Percentiles rank a stretch among this genome's conserved stretches.
Conservation (phyloP, 2,888 invertebrate species). For the Lithodes maja region DNA sequence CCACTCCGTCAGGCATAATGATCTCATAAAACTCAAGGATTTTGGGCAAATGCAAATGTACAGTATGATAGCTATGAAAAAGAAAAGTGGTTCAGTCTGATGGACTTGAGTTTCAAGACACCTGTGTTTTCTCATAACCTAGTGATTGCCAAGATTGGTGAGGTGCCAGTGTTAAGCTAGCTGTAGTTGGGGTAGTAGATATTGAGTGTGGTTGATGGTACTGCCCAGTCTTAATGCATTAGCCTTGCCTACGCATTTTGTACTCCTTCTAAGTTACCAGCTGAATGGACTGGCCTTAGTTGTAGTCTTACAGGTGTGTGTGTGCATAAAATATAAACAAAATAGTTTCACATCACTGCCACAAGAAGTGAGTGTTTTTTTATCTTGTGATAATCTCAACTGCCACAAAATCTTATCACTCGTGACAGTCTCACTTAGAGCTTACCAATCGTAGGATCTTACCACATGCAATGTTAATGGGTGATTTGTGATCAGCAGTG, state of each 20-base stretch:
- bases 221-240: conserved; percentile 53
- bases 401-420: conserved; percentile 63
- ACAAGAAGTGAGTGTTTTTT: conserved; percentile 59
- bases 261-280: conserved; percentile 63
- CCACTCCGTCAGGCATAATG: conserved; percentile 42
- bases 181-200: conserved; percentile 61
- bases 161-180: conserved; percentile 50
- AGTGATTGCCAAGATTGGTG: conserved; percentile 55
- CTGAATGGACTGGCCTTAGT: conserved; percentile 60
- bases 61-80: not conserved
- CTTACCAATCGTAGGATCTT: conserved; percentile 43
- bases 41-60: conserved; percentile 41
- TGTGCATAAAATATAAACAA: conserved; percentile 21
- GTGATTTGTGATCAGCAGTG: conserved; percentile 56
- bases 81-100: conserved; percentile 1
- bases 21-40: conserved; percentile 63
- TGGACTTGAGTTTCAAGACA: conserved; percentile 39
- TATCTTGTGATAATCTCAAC: conserved; percentile 64
- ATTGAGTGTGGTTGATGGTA: conserved; percentile 59
- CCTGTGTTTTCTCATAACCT: not conserved
- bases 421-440: conserved; percentile 54
- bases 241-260: conserved; percentile 60
- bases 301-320: conserved; percentile 53
- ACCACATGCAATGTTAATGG: conserved; percentile 51
- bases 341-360: conserved; percentile 61